These are phyloP conservation scores for Rhopilema esculentum DNA, from an alignment of 30 jellyfish, hydroid and myxozoan species.

Conservation along the genomic window DNA sequence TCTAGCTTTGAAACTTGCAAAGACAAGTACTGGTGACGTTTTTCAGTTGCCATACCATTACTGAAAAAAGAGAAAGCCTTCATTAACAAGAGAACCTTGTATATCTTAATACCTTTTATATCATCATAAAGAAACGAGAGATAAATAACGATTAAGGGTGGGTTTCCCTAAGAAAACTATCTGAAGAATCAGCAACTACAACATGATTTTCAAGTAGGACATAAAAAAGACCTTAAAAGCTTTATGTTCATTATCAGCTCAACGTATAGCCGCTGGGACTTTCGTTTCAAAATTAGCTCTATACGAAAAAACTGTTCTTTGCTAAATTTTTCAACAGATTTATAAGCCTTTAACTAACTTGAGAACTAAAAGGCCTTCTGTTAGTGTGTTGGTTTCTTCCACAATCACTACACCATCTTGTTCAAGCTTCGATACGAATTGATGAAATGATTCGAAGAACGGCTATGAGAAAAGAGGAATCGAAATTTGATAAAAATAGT, in stretches of 20 bases:
- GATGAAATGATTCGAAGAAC: slow-evolving; percentile 1
- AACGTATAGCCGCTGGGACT: too few relatives aligned
- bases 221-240: too few relatives aligned
- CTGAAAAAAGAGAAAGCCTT: background rate
- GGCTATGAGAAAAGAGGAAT: background rate
- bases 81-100: background rate
- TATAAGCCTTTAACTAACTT: slow-evolving; percentile 14
- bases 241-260: too few relatives aligned
- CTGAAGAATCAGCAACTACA: too few relatives aligned
- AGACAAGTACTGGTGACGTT: slow-evolving; percentile 20
- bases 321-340: too few relatives aligned
- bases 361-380: slow-evolving; percentile 41
- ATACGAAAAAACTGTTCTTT: too few relatives aligned
- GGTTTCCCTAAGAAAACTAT: too few relatives aligned
- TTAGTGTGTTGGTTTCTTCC: slow-evolving; percentile 18
- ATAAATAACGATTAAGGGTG: too few relatives aligned
- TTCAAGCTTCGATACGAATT: slow-evolving; percentile 21
- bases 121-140: background rate
- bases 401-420: slow-evolving; percentile 12
- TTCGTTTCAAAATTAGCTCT: too few relatives aligned
- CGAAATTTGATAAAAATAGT: background rate
- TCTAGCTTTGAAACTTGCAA: slow-evolving; percentile 11
- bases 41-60: slow-evolving; percentile 37
- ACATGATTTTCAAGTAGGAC: too few relatives aligned
- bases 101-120: too few relatives aligned